Evolutionary conservation across 1,140 invertebrate species (phyloP), one percentile per base, ranked within the genome.

Genomic region (Lucilia sericata): DNA sequence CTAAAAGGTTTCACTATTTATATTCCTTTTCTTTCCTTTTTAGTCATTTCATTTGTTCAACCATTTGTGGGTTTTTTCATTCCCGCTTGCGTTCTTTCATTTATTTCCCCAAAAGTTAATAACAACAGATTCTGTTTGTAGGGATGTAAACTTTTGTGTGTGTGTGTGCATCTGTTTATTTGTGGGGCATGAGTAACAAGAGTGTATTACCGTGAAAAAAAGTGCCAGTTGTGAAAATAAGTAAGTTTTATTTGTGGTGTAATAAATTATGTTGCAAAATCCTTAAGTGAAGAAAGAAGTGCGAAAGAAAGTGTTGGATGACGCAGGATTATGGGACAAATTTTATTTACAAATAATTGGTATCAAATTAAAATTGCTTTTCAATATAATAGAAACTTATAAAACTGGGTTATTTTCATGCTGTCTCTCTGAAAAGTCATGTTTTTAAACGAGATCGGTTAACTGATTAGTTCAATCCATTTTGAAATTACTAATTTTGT

Each of bases 1-100:
- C 76, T 80, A 80, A 80, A 80, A 80, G 76, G 42, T 80, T 80
- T 80, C 21, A 12, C 51, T 12, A 42, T 42, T 42, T 42, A 30
- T 30, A 42, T 42, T 42, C 42, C 0, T 42, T 42, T 42, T 42
- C 42, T 42, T 42, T 42, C 5, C 10, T 3, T 42, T 42, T 42
- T 42, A 8, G 5, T 10, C 42, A 7, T 10, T 8, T 10, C 0
- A 42, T 42, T 42, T 10, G 5, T 42, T 42, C 42, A 42, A 8
- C 42, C 42, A 42, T 42, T 42, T 42, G 42, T 42, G 5, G 42
- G 42, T 42, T 42, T 10, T 42, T 42, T 42, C 42, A 8, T 42
- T 42, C 42, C 42, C 42, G 5, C 42, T 8, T 42, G 5, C 42
- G 10, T 42, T 42, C 42, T 12, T 55, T 55, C 5, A 55, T 17